Evolutionary conservation across 2,888 invertebrate genomes (phyloP).

Genomic region (Parochlus steinenii): DNA sequence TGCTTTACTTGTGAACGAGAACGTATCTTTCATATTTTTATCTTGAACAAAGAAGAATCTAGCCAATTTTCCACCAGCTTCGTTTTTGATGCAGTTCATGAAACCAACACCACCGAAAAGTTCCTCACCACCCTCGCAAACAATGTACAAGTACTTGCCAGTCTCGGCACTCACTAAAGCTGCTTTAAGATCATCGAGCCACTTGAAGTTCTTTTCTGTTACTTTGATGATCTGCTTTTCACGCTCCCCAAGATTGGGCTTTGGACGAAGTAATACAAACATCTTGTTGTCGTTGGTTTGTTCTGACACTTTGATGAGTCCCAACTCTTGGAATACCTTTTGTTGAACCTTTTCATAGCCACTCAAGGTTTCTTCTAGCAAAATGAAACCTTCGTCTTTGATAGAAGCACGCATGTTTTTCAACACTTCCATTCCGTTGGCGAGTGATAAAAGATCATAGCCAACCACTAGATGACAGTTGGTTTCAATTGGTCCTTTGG

Average conservation of each 20-base stretch:
- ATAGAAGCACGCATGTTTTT: conserved; percentile 42
- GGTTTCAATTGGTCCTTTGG: conserved; percentile 40
- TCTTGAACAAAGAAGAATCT: conserved; percentile 57
- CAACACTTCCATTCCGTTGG: conserved; percentile 35
- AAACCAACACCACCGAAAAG: conserved; percentile 71
- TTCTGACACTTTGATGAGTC: conserved; percentile 39
- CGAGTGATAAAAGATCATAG: conserved; percentile 44
- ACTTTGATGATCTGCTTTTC: conserved; percentile 42
- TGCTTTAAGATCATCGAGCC: conserved; percentile 68
- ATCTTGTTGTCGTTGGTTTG: conserved; percentile 46
- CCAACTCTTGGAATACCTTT: conserved; percentile 26
- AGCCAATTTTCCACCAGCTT: conserved; percentile 65
- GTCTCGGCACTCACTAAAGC: conserved; percentile 48
- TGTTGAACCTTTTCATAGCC: conserved; percentile 29
- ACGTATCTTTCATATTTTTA: conserved; percentile 38
- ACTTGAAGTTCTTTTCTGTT: conserved; percentile 51
- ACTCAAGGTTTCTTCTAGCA: conserved; percentile 48
- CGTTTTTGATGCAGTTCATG: conserved; percentile 75
- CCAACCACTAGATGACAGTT: conserved; percentile 52
- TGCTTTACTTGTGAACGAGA: conserved; percentile 37
- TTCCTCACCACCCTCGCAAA: conserved; percentile 50
- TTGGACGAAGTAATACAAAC: conserved; percentile 45
- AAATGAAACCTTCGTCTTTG: conserved; percentile 49
- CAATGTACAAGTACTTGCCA: conserved; percentile 46
- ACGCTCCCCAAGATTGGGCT: conserved; percentile 19